Conservation (phyloP, 2,888 invertebrate species). For the Patella ulyssiponensis region DNA sequence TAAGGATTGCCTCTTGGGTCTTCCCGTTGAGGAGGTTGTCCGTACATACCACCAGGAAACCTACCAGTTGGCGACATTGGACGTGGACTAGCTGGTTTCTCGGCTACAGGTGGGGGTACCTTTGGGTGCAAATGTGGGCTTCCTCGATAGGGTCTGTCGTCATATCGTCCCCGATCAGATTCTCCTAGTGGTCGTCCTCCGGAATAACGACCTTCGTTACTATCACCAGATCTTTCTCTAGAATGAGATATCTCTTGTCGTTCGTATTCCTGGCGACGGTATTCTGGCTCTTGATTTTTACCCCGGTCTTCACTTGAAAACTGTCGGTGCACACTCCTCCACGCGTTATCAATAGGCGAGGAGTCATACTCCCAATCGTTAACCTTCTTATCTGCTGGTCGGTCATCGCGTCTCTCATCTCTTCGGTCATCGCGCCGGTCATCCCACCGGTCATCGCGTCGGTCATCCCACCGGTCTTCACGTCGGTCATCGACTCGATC, state of each 20-base stretch:
- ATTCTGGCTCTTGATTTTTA: neutral
- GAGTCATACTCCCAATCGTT: slow-evolving; percentile 1
- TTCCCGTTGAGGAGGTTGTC: slow-evolving; percentile 9
- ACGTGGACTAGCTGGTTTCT: slow-evolving; percentile 16
- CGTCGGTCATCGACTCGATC: slow-evolving; percentile 22
- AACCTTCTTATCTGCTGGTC: neutral
- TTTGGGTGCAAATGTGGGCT: slow-evolving; percentile 23
- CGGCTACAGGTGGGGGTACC: neutral
- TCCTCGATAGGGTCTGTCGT: neutral
- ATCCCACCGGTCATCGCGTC: slow-evolving; percentile 11
- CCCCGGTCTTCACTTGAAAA: neutral
- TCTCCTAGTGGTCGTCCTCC: neutral
- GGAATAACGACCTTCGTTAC: slow-evolving; percentile 14
- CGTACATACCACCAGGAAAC: slow-evolving; percentile 20
- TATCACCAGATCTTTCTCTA: slow-evolving; percentile 19
- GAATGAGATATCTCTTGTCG: slow-evolving; percentile 8
- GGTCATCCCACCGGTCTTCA: slow-evolving; percentile 18
- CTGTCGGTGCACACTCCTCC: neutral
- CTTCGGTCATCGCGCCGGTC: slow-evolving; percentile 18
- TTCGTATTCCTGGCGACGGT: slow-evolving; percentile 3
- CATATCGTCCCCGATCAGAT: slow-evolving; percentile 11
- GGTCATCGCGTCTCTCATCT: slow-evolving; percentile 9
- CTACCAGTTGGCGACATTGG: slow-evolving; percentile 33
- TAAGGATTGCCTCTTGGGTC: slow-evolving; percentile 14
- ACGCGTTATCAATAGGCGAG: neutral